Evolutionary conservation across 2,113 vertebrate species (phyloP).

Genomic region (Trematocara macrostoma): DNA sequence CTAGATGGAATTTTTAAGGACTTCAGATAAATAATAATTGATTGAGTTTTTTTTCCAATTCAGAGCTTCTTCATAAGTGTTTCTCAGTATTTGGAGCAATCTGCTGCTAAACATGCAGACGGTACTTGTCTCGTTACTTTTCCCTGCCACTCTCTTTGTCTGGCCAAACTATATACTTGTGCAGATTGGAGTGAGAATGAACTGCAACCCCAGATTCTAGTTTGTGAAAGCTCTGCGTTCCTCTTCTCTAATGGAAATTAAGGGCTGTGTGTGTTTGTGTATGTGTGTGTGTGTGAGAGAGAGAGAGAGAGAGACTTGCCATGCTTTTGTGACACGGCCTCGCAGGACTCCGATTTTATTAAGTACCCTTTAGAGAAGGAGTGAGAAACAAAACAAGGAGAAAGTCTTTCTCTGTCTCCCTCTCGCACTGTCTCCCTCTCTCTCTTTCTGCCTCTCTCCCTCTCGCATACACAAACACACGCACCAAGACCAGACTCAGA

Average conservation of each 20-base stretch:
- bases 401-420: slow-evolving; percentile 52
- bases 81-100: background rate
- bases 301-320: slow-evolving; percentile 10
- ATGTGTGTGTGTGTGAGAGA: background rate
- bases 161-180: slow-evolving; percentile 35
- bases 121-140: background rate
- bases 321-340: slow-evolving; percentile 64
- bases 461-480: slow-evolving; percentile 16
- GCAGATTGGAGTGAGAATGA: slow-evolving; percentile 60
- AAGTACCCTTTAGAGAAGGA: slow-evolving; percentile 75
- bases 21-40: background rate
- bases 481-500: slow-evolving; percentile 44
- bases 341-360: slow-evolving; percentile 73
- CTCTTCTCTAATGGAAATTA: slow-evolving; percentile 65
- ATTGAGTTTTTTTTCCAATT: background rate
- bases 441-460: background rate
- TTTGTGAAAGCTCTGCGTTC: slow-evolving; percentile 58
- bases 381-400: slow-evolving; percentile 65
- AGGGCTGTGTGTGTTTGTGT: background rate
- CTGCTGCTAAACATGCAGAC: background rate
- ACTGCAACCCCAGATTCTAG: slow-evolving; percentile 55
- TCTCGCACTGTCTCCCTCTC: background rate
- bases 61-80: background rate
- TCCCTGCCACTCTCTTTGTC: background rate
- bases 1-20: background rate